Evolutionary conservation across 2,888 invertebrate genomes (phyloP).

Genomic region (Rhabditophanes sp.): DNA sequence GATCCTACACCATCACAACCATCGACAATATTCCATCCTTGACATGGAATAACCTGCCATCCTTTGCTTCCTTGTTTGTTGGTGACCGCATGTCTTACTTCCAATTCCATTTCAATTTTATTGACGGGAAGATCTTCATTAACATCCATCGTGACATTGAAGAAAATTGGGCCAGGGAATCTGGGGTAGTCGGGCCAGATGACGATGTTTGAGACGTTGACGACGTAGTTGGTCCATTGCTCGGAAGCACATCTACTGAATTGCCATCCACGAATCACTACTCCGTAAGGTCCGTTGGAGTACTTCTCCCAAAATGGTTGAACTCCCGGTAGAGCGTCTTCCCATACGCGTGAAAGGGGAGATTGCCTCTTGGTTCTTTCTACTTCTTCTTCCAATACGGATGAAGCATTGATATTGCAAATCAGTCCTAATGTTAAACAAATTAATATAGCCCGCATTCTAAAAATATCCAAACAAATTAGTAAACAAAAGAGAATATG

Average conservation of each 20-base stretch:
- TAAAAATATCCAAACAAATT: no score
- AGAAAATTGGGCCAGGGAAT: slow-evolving; percentile 44
- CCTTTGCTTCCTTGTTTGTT: slow-evolving; percentile 38
- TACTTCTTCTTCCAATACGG: no score
- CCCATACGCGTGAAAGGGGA: slow-evolving; percentile 34
- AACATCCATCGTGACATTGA: slow-evolving; percentile 40
- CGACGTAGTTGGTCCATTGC: slow-evolving; percentile 44
- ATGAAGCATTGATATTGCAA: no score
- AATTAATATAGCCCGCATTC: no score
- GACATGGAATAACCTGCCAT: slow-evolving; percentile 43
- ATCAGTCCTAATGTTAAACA: no score
- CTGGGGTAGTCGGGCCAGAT: slow-evolving; percentile 44
- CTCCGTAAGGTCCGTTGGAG: slow-evolving; percentile 38
- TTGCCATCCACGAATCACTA: slow-evolving; percentile 43
- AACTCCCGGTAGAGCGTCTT: slow-evolving; percentile 39
- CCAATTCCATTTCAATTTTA: slow-evolving; percentile 42
- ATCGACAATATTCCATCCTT: slow-evolving; percentile 44
- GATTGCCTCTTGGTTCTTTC: slow-evolving; percentile 9
- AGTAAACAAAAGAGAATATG: no score
- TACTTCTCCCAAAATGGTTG: slow-evolving; percentile 44
- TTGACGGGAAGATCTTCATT: slow-evolving; percentile 38
- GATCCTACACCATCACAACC: slow-evolving; percentile 45
- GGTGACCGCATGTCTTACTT: slow-evolving; percentile 41
- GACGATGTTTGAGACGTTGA: slow-evolving; percentile 42
- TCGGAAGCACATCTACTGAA: slow-evolving; percentile 42